Conservation (phyloP, 2,113 vertebrate species). For the Lepus americanus region DNA sequence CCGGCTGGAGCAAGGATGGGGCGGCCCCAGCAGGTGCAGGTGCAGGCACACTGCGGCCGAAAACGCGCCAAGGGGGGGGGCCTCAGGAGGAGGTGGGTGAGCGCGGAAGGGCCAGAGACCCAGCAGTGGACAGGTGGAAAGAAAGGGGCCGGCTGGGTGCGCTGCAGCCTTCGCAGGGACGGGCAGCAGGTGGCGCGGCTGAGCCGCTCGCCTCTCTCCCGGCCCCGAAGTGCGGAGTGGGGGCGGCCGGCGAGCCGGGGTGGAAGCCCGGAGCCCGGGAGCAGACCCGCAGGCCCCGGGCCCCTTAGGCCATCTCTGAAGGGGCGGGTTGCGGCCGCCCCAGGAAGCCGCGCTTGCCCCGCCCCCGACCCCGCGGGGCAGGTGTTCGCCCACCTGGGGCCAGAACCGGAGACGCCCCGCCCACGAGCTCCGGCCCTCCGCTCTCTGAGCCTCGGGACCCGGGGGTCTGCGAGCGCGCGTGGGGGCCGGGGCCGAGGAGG, state of each 20-base stretch:
- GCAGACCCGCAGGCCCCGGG: no score
- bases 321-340: neutral
- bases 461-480: neutral
- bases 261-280: rapidly evolving
- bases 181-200: conserved; percentile 60
- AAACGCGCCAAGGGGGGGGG: neutral
- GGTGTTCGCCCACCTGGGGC: neutral
- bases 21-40: neutral
- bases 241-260: rapidly evolving
- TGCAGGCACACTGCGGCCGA: no score
- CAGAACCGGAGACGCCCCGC: no score
- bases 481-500: neutral
- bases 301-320: no score
- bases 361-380: neutral
- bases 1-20: rapidly evolving
- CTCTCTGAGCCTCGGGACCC: neutral
- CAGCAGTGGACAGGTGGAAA: rapidly evolving
- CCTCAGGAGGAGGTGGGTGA: neutral
- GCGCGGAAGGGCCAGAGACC: neutral
- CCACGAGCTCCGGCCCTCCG: neutral
- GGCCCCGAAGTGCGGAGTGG: neutral
- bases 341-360: neutral
- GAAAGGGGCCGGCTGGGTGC: no score
- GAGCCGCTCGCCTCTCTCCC: neutral
- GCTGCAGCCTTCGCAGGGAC: no score